A percentile compares a stretch with the other conserved stretches of the same genome.
These are phyloP conservation scores for Catostomus latipinnis DNA, from an alignment of 2,797 vertebrate genomes.

Conservation along the genomic window DNA sequence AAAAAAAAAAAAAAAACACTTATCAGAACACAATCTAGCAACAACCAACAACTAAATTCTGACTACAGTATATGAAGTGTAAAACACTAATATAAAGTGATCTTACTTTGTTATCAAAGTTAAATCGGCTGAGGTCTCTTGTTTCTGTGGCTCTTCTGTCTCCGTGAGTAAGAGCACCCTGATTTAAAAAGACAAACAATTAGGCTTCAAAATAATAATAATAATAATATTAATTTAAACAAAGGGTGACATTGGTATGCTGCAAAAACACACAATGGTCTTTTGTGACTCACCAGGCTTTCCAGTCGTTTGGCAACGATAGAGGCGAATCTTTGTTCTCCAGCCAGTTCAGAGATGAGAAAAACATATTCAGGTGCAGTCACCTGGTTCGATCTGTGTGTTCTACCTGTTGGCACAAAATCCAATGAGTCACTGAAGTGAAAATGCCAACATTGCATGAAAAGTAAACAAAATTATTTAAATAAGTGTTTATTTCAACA, in stretches of 20 bases:
- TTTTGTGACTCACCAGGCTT: conserved; percentile 85
- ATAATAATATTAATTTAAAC: too few relatives aligned
- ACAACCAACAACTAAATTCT: neutral
- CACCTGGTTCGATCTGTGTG: conserved; percentile 97
- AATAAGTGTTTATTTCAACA: too few relatives aligned
- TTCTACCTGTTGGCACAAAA: conserved; percentile 81
- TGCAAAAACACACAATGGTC: neutral
- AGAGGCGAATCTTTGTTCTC: conserved; percentile 97
- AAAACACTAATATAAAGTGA: neutral
- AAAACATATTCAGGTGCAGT: conserved; percentile 98
- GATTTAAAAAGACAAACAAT: conserved; percentile 39
- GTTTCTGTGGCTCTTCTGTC: conserved; percentile 98
- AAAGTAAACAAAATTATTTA: too few relatives aligned
- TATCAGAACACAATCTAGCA: conserved; percentile 25
- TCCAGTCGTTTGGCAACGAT: conserved; percentile 98
- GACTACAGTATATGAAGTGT: neutral
- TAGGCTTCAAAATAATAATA: neutral
- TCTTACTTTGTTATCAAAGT: conserved; percentile 97
- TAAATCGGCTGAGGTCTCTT: conserved; percentile 96
- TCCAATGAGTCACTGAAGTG: neutral
- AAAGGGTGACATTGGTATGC: neutral
- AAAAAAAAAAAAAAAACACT: conserved; percentile 43
- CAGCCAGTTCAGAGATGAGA: conserved; percentile 96
- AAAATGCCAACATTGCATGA: neutral
- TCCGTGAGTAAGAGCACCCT: conserved; percentile 97